Conservation (phyloP, 2,113 vertebrate genomes). For the Oreochromis spilurus region DNA sequence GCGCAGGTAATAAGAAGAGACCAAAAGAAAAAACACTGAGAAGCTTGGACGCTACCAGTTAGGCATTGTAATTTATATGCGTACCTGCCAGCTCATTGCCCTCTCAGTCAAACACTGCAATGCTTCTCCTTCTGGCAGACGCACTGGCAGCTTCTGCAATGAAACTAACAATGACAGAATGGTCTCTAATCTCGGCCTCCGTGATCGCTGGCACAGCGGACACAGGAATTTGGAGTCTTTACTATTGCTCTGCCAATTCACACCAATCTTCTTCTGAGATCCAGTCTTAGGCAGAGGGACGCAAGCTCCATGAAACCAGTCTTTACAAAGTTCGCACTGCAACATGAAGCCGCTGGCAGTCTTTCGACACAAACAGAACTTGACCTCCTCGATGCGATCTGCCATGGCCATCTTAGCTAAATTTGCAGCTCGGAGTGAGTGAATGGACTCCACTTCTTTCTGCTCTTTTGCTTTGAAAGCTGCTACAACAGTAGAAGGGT, state of each 20-base stretch:
- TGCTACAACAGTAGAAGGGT: slow-evolving; percentile 88
- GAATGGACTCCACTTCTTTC: slow-evolving; percentile 93
- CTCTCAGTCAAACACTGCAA: slow-evolving; percentile 95
- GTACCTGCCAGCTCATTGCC: slow-evolving; percentile 94
- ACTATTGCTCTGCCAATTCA: slow-evolving; percentile 87
- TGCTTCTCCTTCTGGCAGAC: slow-evolving; percentile 92
- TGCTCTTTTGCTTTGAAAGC: slow-evolving; percentile 93
- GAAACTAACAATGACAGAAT: slow-evolving; percentile 93
- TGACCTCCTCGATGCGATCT: slow-evolving; percentile 94
- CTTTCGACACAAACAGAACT: slow-evolving; percentile 94
- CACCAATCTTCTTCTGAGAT: slow-evolving; percentile 86
- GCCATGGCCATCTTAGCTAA: slow-evolving; percentile 96
- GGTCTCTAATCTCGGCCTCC: slow-evolving; percentile 92
- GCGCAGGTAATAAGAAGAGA: not conserved
- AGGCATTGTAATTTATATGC: not conserved
- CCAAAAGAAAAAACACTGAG: not conserved
- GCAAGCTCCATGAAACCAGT: slow-evolving; percentile 96
- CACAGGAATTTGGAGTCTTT: slow-evolving; percentile 97
- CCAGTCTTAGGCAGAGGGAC: slow-evolving; percentile 90
- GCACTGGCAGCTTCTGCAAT: slow-evolving; percentile 92
- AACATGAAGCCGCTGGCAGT: slow-evolving; percentile 94
- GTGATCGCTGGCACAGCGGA: slow-evolving; percentile 90
- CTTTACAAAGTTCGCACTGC: slow-evolving; percentile 96
- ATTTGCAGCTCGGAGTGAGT: slow-evolving; percentile 88
- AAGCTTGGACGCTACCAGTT: rapidly evolving